Evolutionary conservation across 2,888 invertebrate genomes (phyloP).

Genomic region (Drosophila macrothrix): DNA sequence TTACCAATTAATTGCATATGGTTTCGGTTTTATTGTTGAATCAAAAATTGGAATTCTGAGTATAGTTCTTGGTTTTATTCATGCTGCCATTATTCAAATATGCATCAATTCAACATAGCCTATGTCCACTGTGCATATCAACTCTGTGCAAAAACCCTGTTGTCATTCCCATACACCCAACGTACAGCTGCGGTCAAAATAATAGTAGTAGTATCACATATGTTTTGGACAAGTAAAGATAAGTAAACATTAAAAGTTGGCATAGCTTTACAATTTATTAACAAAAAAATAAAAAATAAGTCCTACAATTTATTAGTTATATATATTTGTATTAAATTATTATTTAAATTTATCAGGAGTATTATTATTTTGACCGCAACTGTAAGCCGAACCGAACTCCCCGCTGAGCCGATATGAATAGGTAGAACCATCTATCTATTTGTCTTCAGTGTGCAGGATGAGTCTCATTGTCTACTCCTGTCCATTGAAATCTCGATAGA

Average conservation of each 20-base stretch:
- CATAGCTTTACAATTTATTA: neutral
- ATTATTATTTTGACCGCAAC: neutral
- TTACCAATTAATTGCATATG: neutral
- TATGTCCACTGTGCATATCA: slow-evolving; percentile 23
- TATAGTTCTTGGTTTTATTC: neutral
- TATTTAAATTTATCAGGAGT: neutral
- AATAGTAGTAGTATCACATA: neutral
- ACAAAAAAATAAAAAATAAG: neutral
- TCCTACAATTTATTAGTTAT: accelerated
- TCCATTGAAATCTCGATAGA: slow-evolving; percentile 60
- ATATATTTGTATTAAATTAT: neutral
- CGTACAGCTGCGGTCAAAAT: neutral
- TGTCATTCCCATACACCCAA: neutral
- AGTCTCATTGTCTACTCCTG: slow-evolving; percentile 38
- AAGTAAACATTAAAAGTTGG: neutral
- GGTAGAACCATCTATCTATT: slow-evolving; percentile 62
- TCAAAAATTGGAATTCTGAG: neutral
- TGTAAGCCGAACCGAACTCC: neutral
- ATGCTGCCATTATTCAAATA: neutral
- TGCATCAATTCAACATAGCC: neutral
- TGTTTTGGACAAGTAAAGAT: neutral
- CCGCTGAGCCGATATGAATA: slow-evolving; percentile 25
- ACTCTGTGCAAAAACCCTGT: slow-evolving; percentile 1
- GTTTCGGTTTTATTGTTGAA: neutral
- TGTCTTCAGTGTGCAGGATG: slow-evolving; percentile 38